phyloP scores from a whole-genome alignment of 2,797 vertebrate genomes.

The Hemibagrus guttatus region DNA sequence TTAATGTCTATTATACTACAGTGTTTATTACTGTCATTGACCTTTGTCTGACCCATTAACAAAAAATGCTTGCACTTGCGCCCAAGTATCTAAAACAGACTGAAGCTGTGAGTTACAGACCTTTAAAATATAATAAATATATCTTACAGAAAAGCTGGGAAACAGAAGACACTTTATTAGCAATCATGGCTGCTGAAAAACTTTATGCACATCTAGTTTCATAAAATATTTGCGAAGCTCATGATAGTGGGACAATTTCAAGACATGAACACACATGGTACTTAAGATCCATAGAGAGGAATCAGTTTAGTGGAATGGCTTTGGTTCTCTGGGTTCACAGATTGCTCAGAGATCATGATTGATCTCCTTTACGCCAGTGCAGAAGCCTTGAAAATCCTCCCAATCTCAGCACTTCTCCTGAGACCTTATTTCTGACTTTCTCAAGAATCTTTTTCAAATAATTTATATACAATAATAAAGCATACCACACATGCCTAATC shows the following conservation, averaged over 20 bases:
- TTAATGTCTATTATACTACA: not conserved
- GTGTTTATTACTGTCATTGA: not conserved
- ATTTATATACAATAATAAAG: conserved; percentile 26
- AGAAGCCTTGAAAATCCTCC: not conserved
- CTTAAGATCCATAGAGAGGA: not conserved
- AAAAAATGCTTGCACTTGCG: not conserved
- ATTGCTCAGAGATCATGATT: conserved; percentile 12
- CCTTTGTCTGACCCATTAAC: not conserved
- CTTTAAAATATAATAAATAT: not conserved
- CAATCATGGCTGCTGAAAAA: not conserved
- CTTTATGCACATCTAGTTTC: not conserved
- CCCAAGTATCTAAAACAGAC: not conserved
- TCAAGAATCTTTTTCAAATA: not conserved
- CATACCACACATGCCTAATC: not conserved
- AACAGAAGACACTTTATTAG: not conserved
- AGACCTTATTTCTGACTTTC: not conserved
- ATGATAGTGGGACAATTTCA: not conserved
- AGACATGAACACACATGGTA: not conserved
- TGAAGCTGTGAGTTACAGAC: not conserved
- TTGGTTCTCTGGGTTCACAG: not conserved
- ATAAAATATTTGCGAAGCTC: not conserved
- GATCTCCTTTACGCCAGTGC: not conserved
- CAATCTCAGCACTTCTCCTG: not conserved
- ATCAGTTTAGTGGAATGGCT: not conserved
- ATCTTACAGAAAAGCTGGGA: not conserved